phyloP scores from a whole-genome alignment of 2,113 vertebrate genomes.

The Protobothrops flavoviridis region DNA sequence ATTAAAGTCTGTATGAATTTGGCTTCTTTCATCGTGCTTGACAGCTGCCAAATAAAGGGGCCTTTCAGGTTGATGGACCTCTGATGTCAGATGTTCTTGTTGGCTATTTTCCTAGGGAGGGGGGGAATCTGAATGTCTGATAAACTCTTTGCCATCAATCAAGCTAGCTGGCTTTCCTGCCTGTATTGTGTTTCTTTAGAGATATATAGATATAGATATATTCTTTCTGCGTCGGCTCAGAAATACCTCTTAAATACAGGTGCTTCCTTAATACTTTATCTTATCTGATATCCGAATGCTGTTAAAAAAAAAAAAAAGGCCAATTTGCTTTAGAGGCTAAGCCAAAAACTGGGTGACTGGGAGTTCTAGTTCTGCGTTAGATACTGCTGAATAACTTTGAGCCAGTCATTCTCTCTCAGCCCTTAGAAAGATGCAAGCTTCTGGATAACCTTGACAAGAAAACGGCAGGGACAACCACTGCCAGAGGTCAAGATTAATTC shows the following conservation, averaged over 20 bases:
- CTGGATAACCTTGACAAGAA: neutral
- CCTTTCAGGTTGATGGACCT: neutral
- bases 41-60: neutral
- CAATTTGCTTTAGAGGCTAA: neutral
- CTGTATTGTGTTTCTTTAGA: neutral
- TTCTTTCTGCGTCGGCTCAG: neutral
- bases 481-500: neutral
- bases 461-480: neutral
- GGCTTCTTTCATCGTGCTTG: neutral
- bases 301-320: neutral
- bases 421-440: neutral
- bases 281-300: neutral
- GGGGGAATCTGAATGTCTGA: neutral
- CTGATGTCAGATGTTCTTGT: neutral
- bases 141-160: neutral
- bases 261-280: neutral
- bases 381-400: neutral
- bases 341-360: neutral
- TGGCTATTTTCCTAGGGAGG: neutral
- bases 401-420: neutral
- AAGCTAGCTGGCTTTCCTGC: neutral
- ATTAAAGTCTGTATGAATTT: neutral
- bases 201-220: neutral
- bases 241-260: neutral
- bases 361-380: neutral